Evolutionary conservation across 2,888 invertebrate species (phyloP).

Genomic region (Perizoma affinitatum): DNA sequence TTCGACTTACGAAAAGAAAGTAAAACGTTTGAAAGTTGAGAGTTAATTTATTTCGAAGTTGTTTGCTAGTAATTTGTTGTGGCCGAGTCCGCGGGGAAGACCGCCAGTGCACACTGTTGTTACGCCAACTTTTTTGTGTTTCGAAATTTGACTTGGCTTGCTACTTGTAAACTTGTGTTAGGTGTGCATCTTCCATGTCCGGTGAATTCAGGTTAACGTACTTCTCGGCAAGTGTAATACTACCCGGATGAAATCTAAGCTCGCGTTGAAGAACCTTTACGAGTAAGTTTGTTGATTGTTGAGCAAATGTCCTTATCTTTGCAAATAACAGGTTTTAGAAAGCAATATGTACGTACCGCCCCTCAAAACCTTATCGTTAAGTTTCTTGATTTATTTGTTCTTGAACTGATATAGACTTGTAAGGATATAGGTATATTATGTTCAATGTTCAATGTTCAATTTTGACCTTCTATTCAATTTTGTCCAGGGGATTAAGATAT

Average conservation of each 20-base stretch:
- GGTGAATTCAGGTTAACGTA: constrained; percentile 35
- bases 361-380: constrained; percentile 11
- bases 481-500: no score
- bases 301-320: constrained; percentile 27
- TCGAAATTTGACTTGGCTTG: constrained; percentile 65
- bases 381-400: constrained; percentile 13
- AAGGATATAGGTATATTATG: no score
- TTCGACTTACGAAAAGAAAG: constrained; percentile 72
- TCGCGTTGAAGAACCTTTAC: constrained; percentile 19
- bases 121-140: constrained; percentile 72
- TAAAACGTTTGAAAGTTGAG: constrained; percentile 80
- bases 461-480: no score
- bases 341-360: constrained; percentile 1
- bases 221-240: constrained; percentile 28
- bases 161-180: constrained; percentile 61
- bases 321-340: constrained; percentile 15
- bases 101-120: constrained; percentile 65
- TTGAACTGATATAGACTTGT: neutral
- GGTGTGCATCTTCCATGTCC: constrained; percentile 47
- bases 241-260: constrained; percentile 35
- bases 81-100: constrained; percentile 72
- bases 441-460: no score
- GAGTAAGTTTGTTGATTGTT: constrained; percentile 33
- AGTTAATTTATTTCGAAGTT: constrained; percentile 82
- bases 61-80: constrained; percentile 82